Conservation (phyloP, 1,140 invertebrate species). For the Zaprionus kolodkinae region DNA sequence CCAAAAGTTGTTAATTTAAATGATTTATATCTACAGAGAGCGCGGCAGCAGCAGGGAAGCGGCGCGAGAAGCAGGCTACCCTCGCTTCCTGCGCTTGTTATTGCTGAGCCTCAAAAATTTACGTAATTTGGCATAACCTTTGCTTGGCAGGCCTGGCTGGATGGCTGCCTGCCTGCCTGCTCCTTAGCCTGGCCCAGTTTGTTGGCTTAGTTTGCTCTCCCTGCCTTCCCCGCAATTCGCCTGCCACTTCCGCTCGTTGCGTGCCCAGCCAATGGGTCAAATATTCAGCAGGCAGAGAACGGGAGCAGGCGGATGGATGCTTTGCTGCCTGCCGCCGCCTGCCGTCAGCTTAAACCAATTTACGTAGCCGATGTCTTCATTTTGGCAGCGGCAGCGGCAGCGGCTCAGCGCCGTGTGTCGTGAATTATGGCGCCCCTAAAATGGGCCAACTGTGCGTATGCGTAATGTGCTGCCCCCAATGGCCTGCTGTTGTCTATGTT, state of each 20-base stretch:
- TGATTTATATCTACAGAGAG: slow-evolving; percentile 76
- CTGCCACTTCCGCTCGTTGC: not conserved
- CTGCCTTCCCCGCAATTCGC: too few species aligned
- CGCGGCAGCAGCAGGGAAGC: not conserved
- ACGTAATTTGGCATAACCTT: slow-evolving; percentile 79
- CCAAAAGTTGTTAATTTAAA: slow-evolving; percentile 84
- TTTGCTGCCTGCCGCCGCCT: slow-evolving; percentile 26
- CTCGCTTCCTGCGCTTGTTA: slow-evolving; percentile 41
- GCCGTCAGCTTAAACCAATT: slow-evolving; percentile 81
- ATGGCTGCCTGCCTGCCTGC: slow-evolving; percentile 3
- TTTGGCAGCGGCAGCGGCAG: slow-evolving; percentile 32
- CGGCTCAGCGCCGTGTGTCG: slow-evolving; percentile 70
- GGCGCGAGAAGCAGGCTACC: not conserved
- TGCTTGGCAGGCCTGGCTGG: slow-evolving; percentile 16
- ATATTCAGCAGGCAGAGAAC: slow-evolving; percentile 26
- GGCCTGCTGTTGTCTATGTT: slow-evolving; percentile 49
- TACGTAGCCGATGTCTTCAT: slow-evolving; percentile 79
- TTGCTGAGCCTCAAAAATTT: slow-evolving; percentile 79
- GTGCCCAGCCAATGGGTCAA: slow-evolving; percentile 70
- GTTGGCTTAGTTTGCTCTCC: slow-evolving; percentile 38
- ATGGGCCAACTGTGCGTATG: slow-evolving; percentile 74
- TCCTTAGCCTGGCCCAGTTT: slow-evolving; percentile 27
- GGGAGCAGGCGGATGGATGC: slow-evolving; percentile 17
- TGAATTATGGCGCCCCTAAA: slow-evolving; percentile 71
- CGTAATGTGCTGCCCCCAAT: slow-evolving; percentile 56